Conservation (phyloP, 2,888 invertebrate species). For the Pediacus dermestoides region DNA sequence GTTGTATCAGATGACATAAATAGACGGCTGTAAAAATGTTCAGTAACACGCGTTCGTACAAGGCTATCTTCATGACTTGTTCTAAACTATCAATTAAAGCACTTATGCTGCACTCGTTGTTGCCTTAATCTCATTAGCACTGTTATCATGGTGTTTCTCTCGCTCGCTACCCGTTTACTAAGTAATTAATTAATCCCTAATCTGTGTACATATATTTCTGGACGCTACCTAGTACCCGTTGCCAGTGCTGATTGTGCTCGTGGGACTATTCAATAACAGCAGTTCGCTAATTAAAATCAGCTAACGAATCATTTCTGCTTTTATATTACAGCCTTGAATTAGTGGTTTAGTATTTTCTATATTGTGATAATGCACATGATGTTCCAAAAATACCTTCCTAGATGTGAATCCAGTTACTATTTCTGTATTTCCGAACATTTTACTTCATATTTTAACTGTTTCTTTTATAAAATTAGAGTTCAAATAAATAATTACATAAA, state of each 20-base stretch:
- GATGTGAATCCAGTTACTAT: no score
- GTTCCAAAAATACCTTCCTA: no score
- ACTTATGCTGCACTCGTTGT: constrained; percentile 40
- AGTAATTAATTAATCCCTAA: constrained; percentile 50
- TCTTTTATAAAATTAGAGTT: no score
- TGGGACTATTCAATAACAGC: no score
- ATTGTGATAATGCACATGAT: no score
- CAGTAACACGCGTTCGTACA: constrained; percentile 42
- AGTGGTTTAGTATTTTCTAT: no score
- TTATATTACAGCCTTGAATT: no score
- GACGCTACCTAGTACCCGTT: constrained; percentile 23
- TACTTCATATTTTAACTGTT: no score
- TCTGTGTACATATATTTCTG: constrained; percentile 42
- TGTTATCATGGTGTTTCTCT: constrained; percentile 47
- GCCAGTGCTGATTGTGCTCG: constrained; percentile 27
- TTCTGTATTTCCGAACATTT: no score
- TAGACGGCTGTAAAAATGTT: constrained; percentile 33
- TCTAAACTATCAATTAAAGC: constrained; percentile 48
- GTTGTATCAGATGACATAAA: constrained; percentile 44
- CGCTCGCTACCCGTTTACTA: constrained; percentile 45
- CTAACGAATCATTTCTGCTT: no score
- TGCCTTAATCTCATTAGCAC: constrained; percentile 50
- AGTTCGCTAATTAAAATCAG: no score
- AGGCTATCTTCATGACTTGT: constrained; percentile 45
- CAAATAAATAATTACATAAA: no score